Percentiles rank a stretch among this genome's conserved stretches.
phyloP scores from a whole-genome alignment of 1,140 invertebrate genomes.

The Brachionus asplanchnoidis region DNA sequence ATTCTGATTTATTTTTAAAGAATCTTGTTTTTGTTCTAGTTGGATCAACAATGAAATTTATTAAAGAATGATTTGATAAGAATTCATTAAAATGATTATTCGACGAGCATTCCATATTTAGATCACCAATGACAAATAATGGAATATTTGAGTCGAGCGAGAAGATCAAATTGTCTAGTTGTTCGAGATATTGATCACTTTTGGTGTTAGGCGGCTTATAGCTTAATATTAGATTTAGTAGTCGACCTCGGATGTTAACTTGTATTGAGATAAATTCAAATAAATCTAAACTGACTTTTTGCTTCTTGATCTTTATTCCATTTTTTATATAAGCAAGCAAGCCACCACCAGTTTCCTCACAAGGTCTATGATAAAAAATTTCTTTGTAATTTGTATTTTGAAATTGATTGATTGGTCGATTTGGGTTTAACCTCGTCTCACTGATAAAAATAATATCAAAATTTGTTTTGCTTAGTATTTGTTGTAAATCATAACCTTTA shows the following conservation, averaged over 20 bases:
- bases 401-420: neutral
- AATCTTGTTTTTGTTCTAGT: neutral
- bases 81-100: neutral
- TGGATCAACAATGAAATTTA: neutral
- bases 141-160: neutral
- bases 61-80: neutral
- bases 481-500: neutral
- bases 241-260: neutral
- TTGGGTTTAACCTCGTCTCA: neutral
- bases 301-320: neutral
- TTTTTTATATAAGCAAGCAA: neutral
- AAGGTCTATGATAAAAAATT: neutral
- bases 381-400: neutral
- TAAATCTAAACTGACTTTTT: neutral
- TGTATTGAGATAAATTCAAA: neutral
- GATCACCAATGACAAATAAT: neutral
- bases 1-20: neutral
- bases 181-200: neutral
- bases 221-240: neutral
- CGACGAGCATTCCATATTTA: neutral
- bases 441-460: neutral
- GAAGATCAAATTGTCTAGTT: neutral
- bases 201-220: neutral
- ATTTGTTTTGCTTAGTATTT: neutral
- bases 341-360: neutral